These are phyloP conservation scores for Sminthopsis crassicaudata DNA, from an alignment of 2,113 vertebrate species.

Conservation along the genomic window DNA sequence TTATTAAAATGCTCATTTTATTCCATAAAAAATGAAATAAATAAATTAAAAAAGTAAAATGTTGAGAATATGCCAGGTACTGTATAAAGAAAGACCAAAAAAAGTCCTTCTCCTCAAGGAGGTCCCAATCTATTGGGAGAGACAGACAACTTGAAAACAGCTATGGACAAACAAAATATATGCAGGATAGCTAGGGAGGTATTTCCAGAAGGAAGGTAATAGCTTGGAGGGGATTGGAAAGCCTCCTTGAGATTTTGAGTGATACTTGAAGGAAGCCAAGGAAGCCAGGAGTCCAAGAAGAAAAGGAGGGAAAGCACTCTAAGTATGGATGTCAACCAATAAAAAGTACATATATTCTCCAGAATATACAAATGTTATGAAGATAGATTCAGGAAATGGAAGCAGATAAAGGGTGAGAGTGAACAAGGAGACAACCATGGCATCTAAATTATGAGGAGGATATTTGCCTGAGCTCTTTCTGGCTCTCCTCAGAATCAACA, in stretches of 20 bases:
- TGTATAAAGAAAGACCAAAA: not conserved
- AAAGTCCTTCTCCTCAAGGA: not conserved
- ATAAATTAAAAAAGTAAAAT: not conserved
- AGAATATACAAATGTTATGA: not conserved
- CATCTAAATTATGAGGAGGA: not conserved
- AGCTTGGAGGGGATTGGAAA: not conserved
- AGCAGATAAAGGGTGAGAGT: not conserved
- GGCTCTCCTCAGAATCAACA: too few species aligned
- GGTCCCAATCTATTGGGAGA: not conserved
- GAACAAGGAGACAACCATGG: not conserved
- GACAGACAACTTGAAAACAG: not conserved
- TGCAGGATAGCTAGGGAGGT: not conserved
- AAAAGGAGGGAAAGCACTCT: not conserved
- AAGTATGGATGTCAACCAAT: not conserved
- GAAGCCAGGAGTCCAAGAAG: not conserved
- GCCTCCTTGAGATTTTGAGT: not conserved
- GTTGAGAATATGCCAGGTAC: not conserved
- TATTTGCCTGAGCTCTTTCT: not conserved
- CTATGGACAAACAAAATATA: not conserved
- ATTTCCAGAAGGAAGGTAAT: not conserved
- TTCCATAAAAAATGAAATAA: not conserved
- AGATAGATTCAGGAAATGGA: not conserved
- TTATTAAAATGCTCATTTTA: not conserved
- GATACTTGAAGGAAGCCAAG: not conserved
- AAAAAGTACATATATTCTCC: not conserved